Percentiles rank a stretch among this genome's conserved stretches.
Conservation (phyloP, 2,113 vertebrate species). For the Channa argus region DNA sequence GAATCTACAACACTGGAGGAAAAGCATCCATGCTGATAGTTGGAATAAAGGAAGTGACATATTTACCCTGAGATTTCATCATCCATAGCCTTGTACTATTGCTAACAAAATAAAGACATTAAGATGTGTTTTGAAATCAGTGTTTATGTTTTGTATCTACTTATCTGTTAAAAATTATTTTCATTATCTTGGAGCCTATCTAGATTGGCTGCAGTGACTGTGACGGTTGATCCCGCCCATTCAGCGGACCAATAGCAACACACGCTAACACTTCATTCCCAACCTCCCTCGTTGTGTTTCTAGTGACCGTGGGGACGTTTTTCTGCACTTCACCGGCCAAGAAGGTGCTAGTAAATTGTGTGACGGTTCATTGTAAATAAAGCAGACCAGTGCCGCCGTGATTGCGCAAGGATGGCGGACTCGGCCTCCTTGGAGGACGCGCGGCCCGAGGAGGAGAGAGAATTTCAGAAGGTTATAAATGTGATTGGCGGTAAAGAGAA, state of each 20-base stretch:
- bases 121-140: background rate
- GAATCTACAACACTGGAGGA: slow-evolving; percentile 43
- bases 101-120: background rate
- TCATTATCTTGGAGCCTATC: too few relatives aligned
- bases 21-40: slow-evolving; percentile 52
- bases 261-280: background rate
- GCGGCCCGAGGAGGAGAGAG: slow-evolving; percentile 60
- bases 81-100: background rate
- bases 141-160: background rate
- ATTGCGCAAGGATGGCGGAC: slow-evolving; percentile 47
- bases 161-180: slow-evolving; percentile 38
- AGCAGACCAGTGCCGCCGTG: background rate
- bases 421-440: slow-evolving; percentile 14
- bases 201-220: background rate
- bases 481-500: slow-evolving; percentile 79
- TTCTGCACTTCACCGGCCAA: background rate
- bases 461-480: slow-evolving; percentile 71
- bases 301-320: slow-evolving; percentile 29
- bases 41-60: slow-evolving; percentile 49
- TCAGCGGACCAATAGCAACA: slow-evolving; percentile 53
- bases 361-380: background rate
- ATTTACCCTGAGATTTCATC: slow-evolving; percentile 36
- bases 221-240: slow-evolving; percentile 32
- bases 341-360: background rate
- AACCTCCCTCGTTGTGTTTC: background rate